These are phyloP conservation scores for Oryzaephilus surinamensis DNA, from an alignment of 1,140 invertebrate species.

Conservation along the genomic window DNA sequence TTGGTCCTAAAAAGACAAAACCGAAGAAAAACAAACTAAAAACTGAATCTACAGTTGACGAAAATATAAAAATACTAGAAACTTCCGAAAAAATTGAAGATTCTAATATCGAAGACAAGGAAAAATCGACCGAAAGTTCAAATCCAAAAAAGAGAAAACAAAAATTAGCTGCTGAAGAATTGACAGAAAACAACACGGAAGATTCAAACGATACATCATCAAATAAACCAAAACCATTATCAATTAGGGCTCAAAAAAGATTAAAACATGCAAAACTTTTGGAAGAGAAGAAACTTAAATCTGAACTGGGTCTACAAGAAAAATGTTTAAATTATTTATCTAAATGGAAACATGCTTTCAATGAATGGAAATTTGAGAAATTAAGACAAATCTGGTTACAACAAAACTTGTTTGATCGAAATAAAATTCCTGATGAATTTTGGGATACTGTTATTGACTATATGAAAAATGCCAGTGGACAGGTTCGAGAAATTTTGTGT, in stretches of 20 bases:
- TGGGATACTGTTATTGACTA: conserved; percentile 60
- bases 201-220: conserved; percentile 1
- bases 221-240: conserved; percentile 17
- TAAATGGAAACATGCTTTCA: conserved; percentile 57
- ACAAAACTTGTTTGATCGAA: conserved; percentile 51
- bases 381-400: conserved; percentile 61
- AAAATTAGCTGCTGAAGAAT: conserved; percentile 5
- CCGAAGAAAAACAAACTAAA: too few relatives aligned
- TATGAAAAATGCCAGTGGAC: conserved; percentile 54
- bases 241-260: conserved; percentile 20
- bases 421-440: conserved; percentile 44
- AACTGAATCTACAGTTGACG: too few relatives aligned
- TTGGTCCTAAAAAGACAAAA: too few relatives aligned
- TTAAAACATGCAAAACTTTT: conserved; percentile 22
- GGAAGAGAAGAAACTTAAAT: conserved; percentile 23
- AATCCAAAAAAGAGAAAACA: conserved; percentile 4
- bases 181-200: background rate
- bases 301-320: conserved; percentile 21
- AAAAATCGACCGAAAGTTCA: background rate
- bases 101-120: too few relatives aligned
- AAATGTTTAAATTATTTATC: conserved; percentile 45
- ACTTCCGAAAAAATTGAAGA: too few relatives aligned
- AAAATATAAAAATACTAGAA: too few relatives aligned
- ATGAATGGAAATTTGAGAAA: conserved; percentile 70
- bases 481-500: conserved; percentile 46